These are phyloP conservation scores for Hipposideros larvatus DNA, from an alignment of 2,797 vertebrate species.

Conservation along the genomic window DNA sequence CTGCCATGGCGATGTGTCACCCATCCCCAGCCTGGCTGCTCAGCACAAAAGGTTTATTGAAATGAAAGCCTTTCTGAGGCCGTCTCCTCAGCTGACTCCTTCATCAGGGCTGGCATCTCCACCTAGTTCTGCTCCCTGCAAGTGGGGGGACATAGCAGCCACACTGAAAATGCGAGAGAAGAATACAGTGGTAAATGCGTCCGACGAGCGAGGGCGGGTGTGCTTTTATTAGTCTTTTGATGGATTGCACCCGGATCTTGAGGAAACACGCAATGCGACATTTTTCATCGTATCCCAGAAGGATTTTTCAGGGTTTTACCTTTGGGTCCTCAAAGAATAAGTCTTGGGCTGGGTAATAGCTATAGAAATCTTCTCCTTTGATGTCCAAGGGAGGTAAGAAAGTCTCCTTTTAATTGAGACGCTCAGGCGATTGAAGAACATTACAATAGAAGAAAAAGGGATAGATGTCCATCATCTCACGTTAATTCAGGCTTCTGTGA, in stretches of 20 bases:
- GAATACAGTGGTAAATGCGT: conserved; percentile 55
- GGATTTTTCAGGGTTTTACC: conserved; percentile 87
- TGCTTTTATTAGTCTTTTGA: conserved; percentile 85
- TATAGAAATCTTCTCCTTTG: conserved; percentile 87
- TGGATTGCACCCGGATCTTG: conserved; percentile 83
- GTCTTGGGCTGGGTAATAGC: conserved; percentile 88
- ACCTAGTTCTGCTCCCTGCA: conserved; percentile 76
- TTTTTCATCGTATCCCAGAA: conserved; percentile 86
- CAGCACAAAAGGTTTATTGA: conserved; percentile 84
- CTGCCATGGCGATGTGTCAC: conserved; percentile 20
- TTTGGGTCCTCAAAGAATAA: conserved; percentile 87
- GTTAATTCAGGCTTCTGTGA: conserved; percentile 77
- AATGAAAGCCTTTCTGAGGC: conserved; percentile 85
- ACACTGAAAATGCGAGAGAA: conserved; percentile 82
- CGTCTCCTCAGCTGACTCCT: conserved; percentile 83
- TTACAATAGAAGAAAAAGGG: conserved; percentile 85
- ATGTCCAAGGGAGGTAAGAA: conserved; percentile 84
- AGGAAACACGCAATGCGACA: conserved; percentile 74
- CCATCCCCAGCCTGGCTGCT: conserved; percentile 71
- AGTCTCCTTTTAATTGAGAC: conserved; percentile 88
- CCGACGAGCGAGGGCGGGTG: conserved; percentile 68
- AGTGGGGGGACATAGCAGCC: conserved; percentile 80
- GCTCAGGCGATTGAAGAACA: conserved; percentile 82
- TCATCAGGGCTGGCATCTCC: conserved; percentile 85
- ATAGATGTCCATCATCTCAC: conserved; percentile 80